A percentile compares a stretch with the other conserved stretches of the same genome.
phyloP scores from a whole-genome alignment of 2,888 invertebrate genomes.

The Galeruca laticollis region DNA sequence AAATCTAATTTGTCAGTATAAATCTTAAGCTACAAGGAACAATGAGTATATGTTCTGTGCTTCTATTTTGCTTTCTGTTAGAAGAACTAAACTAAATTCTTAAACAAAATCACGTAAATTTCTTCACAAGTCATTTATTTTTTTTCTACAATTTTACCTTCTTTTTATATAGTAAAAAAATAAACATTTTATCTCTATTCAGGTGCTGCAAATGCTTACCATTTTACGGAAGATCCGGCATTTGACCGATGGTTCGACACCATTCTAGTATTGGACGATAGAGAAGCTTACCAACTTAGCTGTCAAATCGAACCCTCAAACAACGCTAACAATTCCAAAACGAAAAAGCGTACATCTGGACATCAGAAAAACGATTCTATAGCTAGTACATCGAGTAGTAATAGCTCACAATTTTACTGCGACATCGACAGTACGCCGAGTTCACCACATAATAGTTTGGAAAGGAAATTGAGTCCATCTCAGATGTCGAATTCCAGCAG shows the following conservation, averaged over 20 bases:
- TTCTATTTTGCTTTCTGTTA: too few relatives aligned
- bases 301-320: slow-evolving; percentile 87
- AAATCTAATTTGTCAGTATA: too few relatives aligned
- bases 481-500: slow-evolving; percentile 85
- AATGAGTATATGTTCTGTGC: too few relatives aligned
- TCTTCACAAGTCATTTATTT: too few relatives aligned
- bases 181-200: background rate
- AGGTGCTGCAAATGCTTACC: slow-evolving; percentile 94
- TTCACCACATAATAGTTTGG: slow-evolving; percentile 84
- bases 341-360: slow-evolving; percentile 68
- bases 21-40: too few relatives aligned
- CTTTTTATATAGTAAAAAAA: background rate
- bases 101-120: too few relatives aligned
- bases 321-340: slow-evolving; percentile 64
- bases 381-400: slow-evolving; percentile 88
- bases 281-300: slow-evolving; percentile 88
- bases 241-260: slow-evolving; percentile 98
- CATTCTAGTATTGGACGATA: slow-evolving; percentile 89
- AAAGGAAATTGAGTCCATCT: slow-evolving; percentile 81
- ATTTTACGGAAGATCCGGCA: slow-evolving; percentile 84
- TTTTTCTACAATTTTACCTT: background rate
- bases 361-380: slow-evolving; percentile 93
- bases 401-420: slow-evolving; percentile 90
- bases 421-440: slow-evolving; percentile 79
- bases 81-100: too few relatives aligned